Conservation (phyloP, 2,113 vertebrate species). For the Lagenorhynchus albirostris region DNA sequence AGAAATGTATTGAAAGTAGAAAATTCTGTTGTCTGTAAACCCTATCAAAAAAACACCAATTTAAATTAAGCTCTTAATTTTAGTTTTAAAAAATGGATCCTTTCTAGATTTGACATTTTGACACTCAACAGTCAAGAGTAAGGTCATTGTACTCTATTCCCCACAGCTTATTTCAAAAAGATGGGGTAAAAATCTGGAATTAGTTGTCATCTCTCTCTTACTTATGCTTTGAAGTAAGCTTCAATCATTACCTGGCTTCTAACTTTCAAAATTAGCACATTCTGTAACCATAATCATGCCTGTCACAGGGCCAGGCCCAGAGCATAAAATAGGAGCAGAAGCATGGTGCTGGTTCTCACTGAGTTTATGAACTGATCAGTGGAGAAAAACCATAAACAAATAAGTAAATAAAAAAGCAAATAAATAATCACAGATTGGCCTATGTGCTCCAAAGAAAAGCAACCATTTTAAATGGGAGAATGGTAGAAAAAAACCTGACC, state of each 20-base stretch:
- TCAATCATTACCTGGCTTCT: neutral
- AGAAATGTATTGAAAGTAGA: neutral
- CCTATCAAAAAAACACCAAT: neutral
- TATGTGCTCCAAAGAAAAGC: neutral
- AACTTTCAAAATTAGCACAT: neutral
- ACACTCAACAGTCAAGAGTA: neutral
- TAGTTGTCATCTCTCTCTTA: neutral
- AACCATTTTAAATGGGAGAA: neutral
- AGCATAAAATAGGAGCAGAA: neutral
- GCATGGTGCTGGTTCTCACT: neutral
- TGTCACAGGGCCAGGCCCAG: neutral
- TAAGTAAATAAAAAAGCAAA: neutral
- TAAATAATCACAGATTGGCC: neutral
- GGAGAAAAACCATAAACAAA: neutral
- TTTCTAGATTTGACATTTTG: neutral
- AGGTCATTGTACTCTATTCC: neutral
- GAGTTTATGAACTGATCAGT: neutral
- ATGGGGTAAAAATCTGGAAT: neutral
- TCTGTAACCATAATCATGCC: neutral
- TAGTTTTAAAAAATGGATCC: neutral
- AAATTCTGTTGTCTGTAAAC: neutral
- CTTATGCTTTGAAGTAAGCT: neutral
- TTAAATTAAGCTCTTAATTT: neutral
- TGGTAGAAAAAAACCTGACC: neutral
- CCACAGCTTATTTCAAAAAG: neutral